Evolutionary conservation across 2,888 invertebrate genomes (phyloP), one percentile per base, ranked within the genome.

Genomic region (Chaitophorus viminalis): DNA sequence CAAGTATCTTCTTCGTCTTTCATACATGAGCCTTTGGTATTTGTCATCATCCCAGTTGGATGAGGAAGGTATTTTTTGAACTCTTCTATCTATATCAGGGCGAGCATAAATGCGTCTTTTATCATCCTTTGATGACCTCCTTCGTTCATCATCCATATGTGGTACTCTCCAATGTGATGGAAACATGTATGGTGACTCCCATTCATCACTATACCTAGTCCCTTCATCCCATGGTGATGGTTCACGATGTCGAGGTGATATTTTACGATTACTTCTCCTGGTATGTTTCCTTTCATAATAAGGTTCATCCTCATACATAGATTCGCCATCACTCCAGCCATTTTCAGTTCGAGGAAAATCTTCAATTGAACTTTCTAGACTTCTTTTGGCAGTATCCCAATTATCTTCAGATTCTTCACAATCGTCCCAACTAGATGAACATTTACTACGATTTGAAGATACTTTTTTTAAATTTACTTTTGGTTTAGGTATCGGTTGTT

Each of bases 201-300:
- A 90, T 78, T 90, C 90, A 78, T 90, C 90, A 65, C 90, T 90
- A 86, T 90, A 90, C 74, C 91, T 90, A 85, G 89, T 92, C 89
- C 96, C 96, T 89, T 95, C 95, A 89, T 96, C 96, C 96, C 96
- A 96, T 3, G 95, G 95, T 82, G 96, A 95, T 84, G 68, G 89
- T 82, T 88, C 89, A 89, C 90, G 84, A 91, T 90, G 72, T 91
- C 82, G 33, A 39, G 82, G 83, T 60, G 82, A 78, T 70, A 83
- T 84, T 83, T 83, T 88, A 29, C 84, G 83, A 78, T 74, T 82
- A 78, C 72, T 88, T 46, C 78, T 52, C 60, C 82, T 76, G n/a
- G 39, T 72, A 76, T 90, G 90, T 52, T 90, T 87, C 77, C 90
- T 90, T 25, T 89, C 89, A 83, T 90, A 90, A 46, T 90, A 90